These are phyloP conservation scores for Alectoris magna DNA, from an alignment of 2,797 vertebrate species.

Conservation along the genomic window DNA sequence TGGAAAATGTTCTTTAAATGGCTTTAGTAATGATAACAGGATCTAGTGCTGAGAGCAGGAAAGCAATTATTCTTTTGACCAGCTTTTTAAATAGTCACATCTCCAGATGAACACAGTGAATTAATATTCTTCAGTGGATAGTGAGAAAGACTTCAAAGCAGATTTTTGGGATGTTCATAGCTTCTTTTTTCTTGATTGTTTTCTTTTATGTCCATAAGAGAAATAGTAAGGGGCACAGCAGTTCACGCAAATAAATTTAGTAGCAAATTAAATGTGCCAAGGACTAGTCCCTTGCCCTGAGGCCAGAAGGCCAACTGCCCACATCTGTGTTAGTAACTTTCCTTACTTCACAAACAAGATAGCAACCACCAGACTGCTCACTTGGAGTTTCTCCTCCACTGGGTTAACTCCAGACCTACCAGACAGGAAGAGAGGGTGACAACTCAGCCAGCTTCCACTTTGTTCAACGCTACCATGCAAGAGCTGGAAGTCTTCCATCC, in stretches of 20 bases:
- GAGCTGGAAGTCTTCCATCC: not conserved
- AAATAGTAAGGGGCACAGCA: not conserved
- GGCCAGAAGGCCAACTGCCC: not conserved
- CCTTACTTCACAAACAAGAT: not conserved
- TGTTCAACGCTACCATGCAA: not conserved
- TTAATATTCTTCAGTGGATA: not conserved
- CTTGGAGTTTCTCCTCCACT: not conserved
- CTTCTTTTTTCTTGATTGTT: not conserved
- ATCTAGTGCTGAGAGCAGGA: not conserved
- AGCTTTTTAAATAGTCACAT: not conserved
- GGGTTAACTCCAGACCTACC: not conserved
- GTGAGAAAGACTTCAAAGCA: slow-evolving; percentile 32
- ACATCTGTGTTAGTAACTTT: not conserved
- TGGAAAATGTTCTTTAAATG: slow-evolving; percentile 21
- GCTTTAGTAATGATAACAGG: slow-evolving; percentile 15
- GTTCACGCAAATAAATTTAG: not conserved
- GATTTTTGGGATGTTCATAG: slow-evolving; percentile 15
- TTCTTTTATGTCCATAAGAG: slow-evolving; percentile 29
- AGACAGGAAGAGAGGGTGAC: not conserved
- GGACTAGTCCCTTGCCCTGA: not conserved
- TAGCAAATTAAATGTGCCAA: not conserved
- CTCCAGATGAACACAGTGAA: not conserved
- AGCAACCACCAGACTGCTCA: not conserved
- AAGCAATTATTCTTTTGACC: not conserved
- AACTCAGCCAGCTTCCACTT: not conserved